phyloP scores from a whole-genome alignment of 1,140 invertebrate species.

The Diabrotica undecimpunctata region DNA sequence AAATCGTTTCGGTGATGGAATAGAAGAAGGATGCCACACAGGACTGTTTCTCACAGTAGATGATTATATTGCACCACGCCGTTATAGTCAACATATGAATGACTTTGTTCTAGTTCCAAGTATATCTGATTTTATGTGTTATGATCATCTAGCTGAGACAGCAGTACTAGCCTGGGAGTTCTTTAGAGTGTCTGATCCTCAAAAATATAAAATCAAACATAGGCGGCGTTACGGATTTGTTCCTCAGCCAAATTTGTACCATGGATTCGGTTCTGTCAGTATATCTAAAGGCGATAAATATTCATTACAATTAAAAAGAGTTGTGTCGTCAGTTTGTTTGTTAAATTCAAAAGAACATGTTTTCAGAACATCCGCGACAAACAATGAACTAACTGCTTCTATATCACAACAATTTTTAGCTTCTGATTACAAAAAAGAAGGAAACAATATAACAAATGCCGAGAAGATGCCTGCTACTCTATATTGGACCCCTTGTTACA shows the following conservation, averaged over 20 bases:
- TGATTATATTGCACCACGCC: constrained; percentile 27
- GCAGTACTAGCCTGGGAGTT: constrained; percentile 37
- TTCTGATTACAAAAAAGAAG: constrained; percentile 6
- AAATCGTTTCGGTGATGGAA: constrained; percentile 50
- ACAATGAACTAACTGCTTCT: constrained; percentile 47
- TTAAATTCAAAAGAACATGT: constrained; percentile 42
- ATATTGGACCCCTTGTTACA: constrained; percentile 58
- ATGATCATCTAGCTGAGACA: constrained; percentile 33
- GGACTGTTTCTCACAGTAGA: constrained; percentile 38
- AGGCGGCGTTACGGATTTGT: constrained; percentile 48
- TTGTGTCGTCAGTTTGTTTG: constrained; percentile 47
- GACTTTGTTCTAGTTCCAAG: constrained; percentile 9
- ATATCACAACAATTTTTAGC: constrained; percentile 42
- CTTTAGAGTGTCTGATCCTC: constrained; percentile 23
- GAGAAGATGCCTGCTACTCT: constrained; percentile 43
- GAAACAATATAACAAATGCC: constrained; percentile 22
- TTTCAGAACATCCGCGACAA: constrained; percentile 47
- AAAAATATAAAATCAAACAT: constrained; percentile 36
- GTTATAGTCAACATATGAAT: constrained; percentile 6
- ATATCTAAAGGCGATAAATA: constrained; percentile 48
- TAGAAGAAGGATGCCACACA: constrained; percentile 50
- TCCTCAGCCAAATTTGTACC: constrained; percentile 49
- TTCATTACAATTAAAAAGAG: constrained; percentile 48
- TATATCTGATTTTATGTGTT: constrained; percentile 23
- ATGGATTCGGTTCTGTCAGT: constrained; percentile 52